A percentile compares a stretch with the other conserved stretches of the same genome.
Evolutionary conservation across 2,113 vertebrate species (phyloP).

Genomic region (Onychostruthus taczanowskii): DNA sequence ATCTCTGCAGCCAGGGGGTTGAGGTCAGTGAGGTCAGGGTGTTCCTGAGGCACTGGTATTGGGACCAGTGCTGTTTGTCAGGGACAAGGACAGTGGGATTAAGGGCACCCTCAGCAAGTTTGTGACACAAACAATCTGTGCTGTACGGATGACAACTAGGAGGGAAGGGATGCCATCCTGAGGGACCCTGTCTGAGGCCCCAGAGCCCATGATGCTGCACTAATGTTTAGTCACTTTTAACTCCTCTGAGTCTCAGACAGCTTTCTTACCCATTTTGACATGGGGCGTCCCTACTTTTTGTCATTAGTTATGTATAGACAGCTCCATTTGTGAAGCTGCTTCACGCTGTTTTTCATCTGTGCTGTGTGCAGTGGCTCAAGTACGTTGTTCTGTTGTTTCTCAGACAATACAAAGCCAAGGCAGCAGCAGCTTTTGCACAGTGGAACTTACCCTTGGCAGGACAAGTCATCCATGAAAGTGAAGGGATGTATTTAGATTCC

Average conservation of each 20-base stretch:
- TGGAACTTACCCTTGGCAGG: background rate
- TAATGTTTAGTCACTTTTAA: background rate
- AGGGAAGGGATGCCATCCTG: background rate
- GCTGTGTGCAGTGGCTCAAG: background rate
- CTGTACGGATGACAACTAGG: rapidly evolving
- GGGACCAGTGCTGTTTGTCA: background rate
- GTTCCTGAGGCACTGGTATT: background rate
- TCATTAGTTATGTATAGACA: background rate
- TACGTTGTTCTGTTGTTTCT: background rate
- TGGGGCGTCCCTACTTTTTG: background rate
- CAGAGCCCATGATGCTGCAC: background rate
- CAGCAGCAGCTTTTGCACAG: background rate
- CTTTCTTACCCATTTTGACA: background rate
- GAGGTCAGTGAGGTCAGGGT: background rate
- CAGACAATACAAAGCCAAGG: background rate
- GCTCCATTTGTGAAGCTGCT: background rate
- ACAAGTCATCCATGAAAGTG: background rate
- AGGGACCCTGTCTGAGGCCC: background rate
- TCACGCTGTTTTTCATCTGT: background rate
- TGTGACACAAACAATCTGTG: background rate
- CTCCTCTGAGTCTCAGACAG: background rate
- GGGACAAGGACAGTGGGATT: background rate
- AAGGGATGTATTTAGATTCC: background rate
- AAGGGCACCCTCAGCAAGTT: background rate
- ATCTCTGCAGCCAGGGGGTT: background rate